These are phyloP conservation scores for Aplodontia rufa DNA, from an alignment of 2,113 vertebrate genomes.

Conservation along the genomic window DNA sequence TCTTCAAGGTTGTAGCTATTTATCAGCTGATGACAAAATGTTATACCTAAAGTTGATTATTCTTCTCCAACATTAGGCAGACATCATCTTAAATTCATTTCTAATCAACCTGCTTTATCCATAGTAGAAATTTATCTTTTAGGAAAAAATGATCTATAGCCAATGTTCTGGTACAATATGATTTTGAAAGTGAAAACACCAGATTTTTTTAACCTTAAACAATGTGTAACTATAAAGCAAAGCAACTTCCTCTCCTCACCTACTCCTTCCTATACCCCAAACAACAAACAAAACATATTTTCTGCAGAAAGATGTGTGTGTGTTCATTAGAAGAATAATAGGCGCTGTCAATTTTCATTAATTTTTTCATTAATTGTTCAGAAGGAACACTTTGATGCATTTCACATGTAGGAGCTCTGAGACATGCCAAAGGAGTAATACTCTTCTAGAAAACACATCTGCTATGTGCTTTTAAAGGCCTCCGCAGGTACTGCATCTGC, in stretches of 20 bases:
- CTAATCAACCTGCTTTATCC: neutral
- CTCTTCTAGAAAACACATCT: neutral
- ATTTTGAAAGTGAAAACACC: neutral
- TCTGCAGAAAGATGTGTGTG: neutral
- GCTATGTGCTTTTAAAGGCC: slow-evolving; percentile 35
- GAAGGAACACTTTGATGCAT: slow-evolving; percentile 4
- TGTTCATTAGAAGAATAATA: neutral
- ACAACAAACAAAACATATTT: neutral
- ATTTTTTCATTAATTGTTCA: slow-evolving; percentile 43
- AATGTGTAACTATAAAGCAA: neutral
- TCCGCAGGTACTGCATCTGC: neutral
- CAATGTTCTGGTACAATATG: neutral
- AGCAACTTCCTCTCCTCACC: neutral
- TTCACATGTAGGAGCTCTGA: neutral
- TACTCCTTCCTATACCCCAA: neutral
- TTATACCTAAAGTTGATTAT: neutral
- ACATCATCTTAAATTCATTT: neutral
- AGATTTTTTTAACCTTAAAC: neutral
- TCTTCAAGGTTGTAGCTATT: neutral
- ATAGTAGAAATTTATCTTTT: neutral
- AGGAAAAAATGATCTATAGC: neutral
- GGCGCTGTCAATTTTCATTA: slow-evolving; percentile 37
- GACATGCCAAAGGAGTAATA: neutral
- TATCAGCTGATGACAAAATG: neutral
- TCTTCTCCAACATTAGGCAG: neutral